These are phyloP conservation scores for Carcinoscorpius rotundicauda DNA, from an alignment of 1,140 invertebrate species.

Conservation along the genomic window DNA sequence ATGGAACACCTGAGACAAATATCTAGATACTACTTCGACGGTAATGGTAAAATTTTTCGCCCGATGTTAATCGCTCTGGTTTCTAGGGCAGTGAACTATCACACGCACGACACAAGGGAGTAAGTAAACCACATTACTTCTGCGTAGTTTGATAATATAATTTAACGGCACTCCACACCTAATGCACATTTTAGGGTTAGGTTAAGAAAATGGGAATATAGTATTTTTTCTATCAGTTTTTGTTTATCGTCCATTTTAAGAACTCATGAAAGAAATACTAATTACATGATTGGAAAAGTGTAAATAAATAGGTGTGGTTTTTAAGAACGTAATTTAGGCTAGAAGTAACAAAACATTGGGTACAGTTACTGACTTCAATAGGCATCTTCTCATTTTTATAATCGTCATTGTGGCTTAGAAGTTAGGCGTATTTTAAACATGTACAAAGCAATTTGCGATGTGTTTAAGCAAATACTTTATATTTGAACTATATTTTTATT, in stretches of 20 bases:
- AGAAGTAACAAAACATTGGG: too few species aligned
- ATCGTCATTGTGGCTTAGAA: too few species aligned
- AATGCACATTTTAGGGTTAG: not conserved
- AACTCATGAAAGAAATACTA: too few species aligned
- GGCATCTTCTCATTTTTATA: too few species aligned
- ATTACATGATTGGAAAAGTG: too few species aligned
- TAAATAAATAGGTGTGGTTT: too few species aligned
- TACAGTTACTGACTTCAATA: too few species aligned
- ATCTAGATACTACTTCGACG: slow-evolving; percentile 91
- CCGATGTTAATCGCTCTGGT: slow-evolving; percentile 85
- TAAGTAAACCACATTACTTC: slow-evolving; percentile 4
- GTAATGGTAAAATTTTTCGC: slow-evolving; percentile 85
- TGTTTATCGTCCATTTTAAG: not conserved
- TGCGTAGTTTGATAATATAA: not conserved
- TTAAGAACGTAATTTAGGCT: too few species aligned
- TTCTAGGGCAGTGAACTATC: slow-evolving; percentile 80
- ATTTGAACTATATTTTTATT: too few species aligned
- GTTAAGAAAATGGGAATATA: not conserved
- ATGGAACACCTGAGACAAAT: slow-evolving; percentile 70
- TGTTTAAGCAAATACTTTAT: too few species aligned
- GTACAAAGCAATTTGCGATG: too few species aligned
- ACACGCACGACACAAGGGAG: slow-evolving; percentile 51
- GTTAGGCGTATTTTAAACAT: too few species aligned
- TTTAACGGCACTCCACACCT: not conserved
- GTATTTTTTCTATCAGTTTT: not conserved